Percentiles rank a stretch among this genome's conserved stretches.
phyloP scores from a whole-genome alignment of 2,113 vertebrate genomes.

The Halichoerus grypus region DNA sequence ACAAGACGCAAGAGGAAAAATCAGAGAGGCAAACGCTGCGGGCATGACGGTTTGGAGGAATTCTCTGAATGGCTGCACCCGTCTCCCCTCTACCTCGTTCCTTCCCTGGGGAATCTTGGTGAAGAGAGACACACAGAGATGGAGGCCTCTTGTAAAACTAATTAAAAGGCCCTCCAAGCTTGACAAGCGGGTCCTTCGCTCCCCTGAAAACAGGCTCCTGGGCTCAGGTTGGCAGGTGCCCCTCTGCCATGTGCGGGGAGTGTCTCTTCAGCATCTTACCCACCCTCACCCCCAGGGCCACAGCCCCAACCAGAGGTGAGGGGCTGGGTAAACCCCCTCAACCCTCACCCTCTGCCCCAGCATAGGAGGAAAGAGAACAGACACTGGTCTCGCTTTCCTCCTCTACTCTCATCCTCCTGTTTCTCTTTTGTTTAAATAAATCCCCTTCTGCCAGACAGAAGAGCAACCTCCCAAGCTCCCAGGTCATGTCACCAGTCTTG shows the following conservation, averaged over 20 bases:
- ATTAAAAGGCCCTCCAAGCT: slow-evolving; percentile 54
- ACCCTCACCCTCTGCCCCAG: background rate
- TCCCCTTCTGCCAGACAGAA: background rate
- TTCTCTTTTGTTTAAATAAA: background rate
- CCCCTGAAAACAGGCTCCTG: background rate
- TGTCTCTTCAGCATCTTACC: background rate
- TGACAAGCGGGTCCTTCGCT: background rate
- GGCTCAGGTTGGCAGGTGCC: background rate
- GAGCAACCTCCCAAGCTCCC: background rate
- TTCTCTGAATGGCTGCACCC: background rate
- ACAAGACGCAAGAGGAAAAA: background rate
- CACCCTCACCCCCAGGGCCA: too few relatives aligned
- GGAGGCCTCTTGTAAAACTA: slow-evolving; percentile 41
- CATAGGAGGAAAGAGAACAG: background rate
- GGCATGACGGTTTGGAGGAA: background rate
- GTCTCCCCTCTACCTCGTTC: background rate
- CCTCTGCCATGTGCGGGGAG: background rate
- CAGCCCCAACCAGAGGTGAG: background rate
- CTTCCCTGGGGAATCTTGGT: background rate
- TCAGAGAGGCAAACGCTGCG: background rate
- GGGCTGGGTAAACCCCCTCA: background rate
- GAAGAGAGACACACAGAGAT: background rate
- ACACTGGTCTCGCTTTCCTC: background rate
- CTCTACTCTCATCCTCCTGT: background rate
- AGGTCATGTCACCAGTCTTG: background rate